Evolutionary conservation across 2,113 vertebrate genomes (phyloP), one percentile per base, ranked within the genome.

Genomic region (Varanus komodoensis): DNA sequence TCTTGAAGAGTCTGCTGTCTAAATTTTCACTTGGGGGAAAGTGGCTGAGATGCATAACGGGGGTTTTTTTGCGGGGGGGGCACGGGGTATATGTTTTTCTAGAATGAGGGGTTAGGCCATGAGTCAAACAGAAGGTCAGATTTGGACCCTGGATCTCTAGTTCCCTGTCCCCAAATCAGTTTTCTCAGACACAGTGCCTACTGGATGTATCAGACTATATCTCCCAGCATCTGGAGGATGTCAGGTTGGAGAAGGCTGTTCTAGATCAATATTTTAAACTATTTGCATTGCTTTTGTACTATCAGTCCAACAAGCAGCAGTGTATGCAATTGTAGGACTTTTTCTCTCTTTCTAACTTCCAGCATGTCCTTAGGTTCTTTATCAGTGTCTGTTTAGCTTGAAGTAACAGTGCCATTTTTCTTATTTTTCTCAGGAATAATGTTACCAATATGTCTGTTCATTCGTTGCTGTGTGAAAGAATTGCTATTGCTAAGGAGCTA

Each of bases 401-500:
- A 11, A 91, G 0, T 94, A 91, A 92, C 38, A 7, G 0, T 85
- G 7, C 3, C 0, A 88, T 89, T 50, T 95, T 95, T 64, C 91
- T 94, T 89, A 89, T 69, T 3, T 50, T 93, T 95, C 78, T 38
- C 93, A 98, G 98, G 95, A 97, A 97, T 97, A 95, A 99, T 98
- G 98, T 92, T 88, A 89, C 89, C 96, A 97, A 44, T 95, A 99
- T 99, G 99, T 99, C 99, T 50, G 90, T 97, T 48, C 97, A 98
- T 87, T 95, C 92, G 0, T 97, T 98, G 92, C 97, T 99, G 89
- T 96, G 97, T 92, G 98, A 99, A 93, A 97, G 98, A 50, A 98
- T 99, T 71, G n/a, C 95, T 71, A 92, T 97, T 29, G 98, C 98
- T 29, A 96, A 98, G 94, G 97, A 97, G 73, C 95, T 99, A 91